A percentile compares a stretch with the other conserved stretches of the same genome.
Evolutionary conservation across 2,797 vertebrate species (phyloP).

Genomic region (Notamacropus eugenii): DNA sequence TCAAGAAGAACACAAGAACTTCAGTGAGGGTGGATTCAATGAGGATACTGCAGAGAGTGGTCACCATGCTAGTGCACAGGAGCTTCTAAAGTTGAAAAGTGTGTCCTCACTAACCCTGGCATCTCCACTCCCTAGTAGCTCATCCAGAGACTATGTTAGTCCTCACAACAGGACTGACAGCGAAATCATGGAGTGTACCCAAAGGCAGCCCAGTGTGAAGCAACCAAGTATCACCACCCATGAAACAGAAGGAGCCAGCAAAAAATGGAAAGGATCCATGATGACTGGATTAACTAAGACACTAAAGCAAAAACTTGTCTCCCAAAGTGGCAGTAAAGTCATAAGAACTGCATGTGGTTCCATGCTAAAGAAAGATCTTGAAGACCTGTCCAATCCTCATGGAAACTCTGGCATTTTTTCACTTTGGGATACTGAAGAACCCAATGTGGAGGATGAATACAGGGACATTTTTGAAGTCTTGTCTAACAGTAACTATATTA

Average conservation of each 20-base stretch:
- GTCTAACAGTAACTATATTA: slow-evolving; percentile 36
- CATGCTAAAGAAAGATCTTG: slow-evolving; percentile 63
- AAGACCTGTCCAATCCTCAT: slow-evolving; percentile 28
- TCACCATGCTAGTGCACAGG: slow-evolving; percentile 58
- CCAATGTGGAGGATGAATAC: slow-evolving; percentile 57
- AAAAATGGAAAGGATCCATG: slow-evolving; percentile 79
- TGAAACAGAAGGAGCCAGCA: slow-evolving; percentile 50
- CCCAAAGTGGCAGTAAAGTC: slow-evolving; percentile 76
- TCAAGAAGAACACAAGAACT: slow-evolving; percentile 77
- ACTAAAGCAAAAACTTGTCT: slow-evolving; percentile 77
- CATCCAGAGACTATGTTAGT: slow-evolving; percentile 75
- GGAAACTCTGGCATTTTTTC: slow-evolving; percentile 72
- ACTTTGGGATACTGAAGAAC: slow-evolving; percentile 68
- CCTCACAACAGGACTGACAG: slow-evolving; percentile 54
- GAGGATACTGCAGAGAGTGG: slow-evolving; percentile 80
- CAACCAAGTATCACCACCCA: slow-evolving; percentile 35
- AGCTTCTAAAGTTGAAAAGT: slow-evolving; percentile 52
- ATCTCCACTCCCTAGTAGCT: slow-evolving; percentile 79
- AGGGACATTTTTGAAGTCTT: slow-evolving; percentile 68
- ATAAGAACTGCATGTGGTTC: slow-evolving; percentile 58
- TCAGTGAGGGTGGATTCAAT: slow-evolving; percentile 82
- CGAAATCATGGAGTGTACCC: slow-evolving; percentile 9
- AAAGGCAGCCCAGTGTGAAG: slow-evolving; percentile 45
- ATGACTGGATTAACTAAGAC: slow-evolving; percentile 78
- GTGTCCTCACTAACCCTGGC: slow-evolving; percentile 75